Percentiles rank a stretch among this genome's conserved stretches.
phyloP scores from a whole-genome alignment of 2,797 vertebrate species.

The Diplodus puntazzo region DNA sequence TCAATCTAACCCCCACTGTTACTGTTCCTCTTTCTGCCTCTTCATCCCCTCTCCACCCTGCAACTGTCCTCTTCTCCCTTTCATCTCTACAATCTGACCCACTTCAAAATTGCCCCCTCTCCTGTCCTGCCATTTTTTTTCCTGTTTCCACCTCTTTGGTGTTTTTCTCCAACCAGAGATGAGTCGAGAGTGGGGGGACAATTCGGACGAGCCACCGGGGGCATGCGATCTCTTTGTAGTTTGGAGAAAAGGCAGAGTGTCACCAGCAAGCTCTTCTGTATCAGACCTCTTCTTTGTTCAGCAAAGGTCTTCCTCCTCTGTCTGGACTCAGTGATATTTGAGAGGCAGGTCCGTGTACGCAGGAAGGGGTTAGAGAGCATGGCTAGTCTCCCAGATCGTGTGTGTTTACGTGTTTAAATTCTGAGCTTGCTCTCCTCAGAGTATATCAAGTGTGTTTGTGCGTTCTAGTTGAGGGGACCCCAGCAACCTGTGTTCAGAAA shows the following conservation, averaged over 20 bases:
- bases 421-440: slow-evolving; percentile 47
- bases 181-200: slow-evolving; percentile 56
- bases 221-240: slow-evolving; percentile 65
- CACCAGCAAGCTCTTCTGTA: slow-evolving; percentile 69
- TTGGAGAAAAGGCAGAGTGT: slow-evolving; percentile 60
- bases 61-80: slow-evolving; percentile 19
- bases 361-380: slow-evolving; percentile 71
- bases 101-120: slow-evolving; percentile 35
- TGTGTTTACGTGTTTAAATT: slow-evolving; percentile 47
- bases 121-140: slow-evolving; percentile 21
- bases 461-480: slow-evolving; percentile 37
- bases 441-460: slow-evolving; percentile 38
- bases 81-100: slow-evolving; percentile 39
- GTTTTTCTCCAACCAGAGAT: slow-evolving; percentile 43
- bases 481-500: slow-evolving; percentile 50
- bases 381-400: slow-evolving; percentile 51
- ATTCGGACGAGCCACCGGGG: slow-evolving; percentile 44
- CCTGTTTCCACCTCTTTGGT: slow-evolving; percentile 37
- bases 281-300: slow-evolving; percentile 77
- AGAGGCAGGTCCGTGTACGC: slow-evolving; percentile 60
- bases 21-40: slow-evolving; percentile 10
- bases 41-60: slow-evolving; percentile 30
- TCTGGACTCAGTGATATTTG: slow-evolving; percentile 81
- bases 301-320: slow-evolving; percentile 76
- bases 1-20: slow-evolving; percentile 21